A percentile compares a stretch with the other conserved stretches of the same genome.
phyloP scores from a whole-genome alignment of 2,888 invertebrate species.

The Amiota minor region DNA sequence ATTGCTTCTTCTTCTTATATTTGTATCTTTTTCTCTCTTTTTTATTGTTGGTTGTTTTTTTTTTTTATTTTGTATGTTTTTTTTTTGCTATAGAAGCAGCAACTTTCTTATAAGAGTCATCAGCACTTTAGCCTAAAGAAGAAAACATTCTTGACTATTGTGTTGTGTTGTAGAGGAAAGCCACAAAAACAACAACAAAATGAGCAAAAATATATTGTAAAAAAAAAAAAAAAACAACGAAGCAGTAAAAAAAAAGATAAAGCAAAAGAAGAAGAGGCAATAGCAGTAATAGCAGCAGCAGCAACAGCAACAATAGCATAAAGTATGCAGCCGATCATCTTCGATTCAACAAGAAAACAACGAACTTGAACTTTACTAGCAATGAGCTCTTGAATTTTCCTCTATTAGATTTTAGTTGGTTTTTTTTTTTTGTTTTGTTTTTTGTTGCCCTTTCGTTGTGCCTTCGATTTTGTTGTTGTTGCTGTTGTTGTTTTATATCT shows the following conservation, averaged over 20 bases:
- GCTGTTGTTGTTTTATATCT: constrained; percentile 30
- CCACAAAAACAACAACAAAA: constrained; percentile 2
- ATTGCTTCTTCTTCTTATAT: no score
- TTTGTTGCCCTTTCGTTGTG: constrained; percentile 27
- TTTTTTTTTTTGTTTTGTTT: constrained; percentile 28
- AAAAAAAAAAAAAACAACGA: background rate
- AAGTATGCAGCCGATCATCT: constrained; percentile 20
- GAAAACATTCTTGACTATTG: constrained; percentile 17
- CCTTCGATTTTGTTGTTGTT: background rate
- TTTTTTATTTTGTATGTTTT: background rate
- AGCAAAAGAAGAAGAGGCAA: constrained; percentile 7
- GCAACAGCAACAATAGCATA: constrained; percentile 41
- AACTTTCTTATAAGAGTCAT: constrained; percentile 46
- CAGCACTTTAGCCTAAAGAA: constrained; percentile 40
- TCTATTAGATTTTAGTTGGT: constrained; percentile 36
- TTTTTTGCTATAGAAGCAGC: constrained; percentile 1
- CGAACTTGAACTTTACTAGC: constrained; percentile 64
- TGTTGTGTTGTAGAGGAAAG: constrained; percentile 12
- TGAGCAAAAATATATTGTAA: background rate
- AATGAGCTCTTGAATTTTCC: constrained; percentile 61
- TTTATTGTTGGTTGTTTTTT: no score
- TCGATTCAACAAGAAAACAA: constrained; percentile 44
- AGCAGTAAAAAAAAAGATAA: background rate
- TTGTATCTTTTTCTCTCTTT: no score
- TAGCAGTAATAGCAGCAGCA: constrained; percentile 36